Base-by-base conservation (phyloP, 1,140 invertebrate genomes). In the Alviniconcha marisindica region DNA sequence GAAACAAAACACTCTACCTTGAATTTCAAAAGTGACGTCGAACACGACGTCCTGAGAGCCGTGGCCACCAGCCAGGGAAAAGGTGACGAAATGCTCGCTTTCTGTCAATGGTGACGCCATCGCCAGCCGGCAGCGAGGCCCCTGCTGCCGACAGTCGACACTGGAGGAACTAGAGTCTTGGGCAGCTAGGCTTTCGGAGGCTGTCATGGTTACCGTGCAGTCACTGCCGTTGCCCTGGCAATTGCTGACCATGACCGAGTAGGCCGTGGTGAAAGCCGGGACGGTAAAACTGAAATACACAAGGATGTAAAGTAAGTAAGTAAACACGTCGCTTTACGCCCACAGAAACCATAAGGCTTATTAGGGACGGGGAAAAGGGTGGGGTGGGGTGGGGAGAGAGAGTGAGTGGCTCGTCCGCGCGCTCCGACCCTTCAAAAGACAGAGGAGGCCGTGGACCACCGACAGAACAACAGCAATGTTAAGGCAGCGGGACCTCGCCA, bases 251-350 rank as follows among this genome's bases (percentile, higher is more conserved):
- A 44, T 31, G 24, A 80, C 24, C 18, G 54, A 54, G 38, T 28
- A 80, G 36, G 40, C 36, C 38, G 33, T 66, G 12, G 78, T 63
- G 56, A 80, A 80, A 40, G 15, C 60, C 0, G 78, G 78, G 2
- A 80, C 56, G 42, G 21, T 69, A 24, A 80, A 66, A 31, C 78
- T 80, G 73, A 71, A 48, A 48, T 48, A 48, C 18, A 48, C n/a
- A 48, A 48, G 44, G 5, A 48, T 48, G 44, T 48, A 5, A 18
- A 48, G 18, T 48, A 48, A n/a, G n/a, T n/a, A n/a, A n/a, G n/a
- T n/a, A n/a, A n/a, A n/a, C n/a, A n/a, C n/a, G n/a, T n/a, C n/a
- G n/a, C n/a, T n/a, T n/a, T n/a, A n/a, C n/a, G n/a, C n/a, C n/a
- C n/a, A n/a, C n/a, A n/a, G n/a, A n/a, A n/a, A n/a, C n/a, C n/a